These are phyloP conservation scores for Auanema freiburgensis DNA, from an alignment of 2,888 invertebrate genomes.

Conservation along the genomic window DNA sequence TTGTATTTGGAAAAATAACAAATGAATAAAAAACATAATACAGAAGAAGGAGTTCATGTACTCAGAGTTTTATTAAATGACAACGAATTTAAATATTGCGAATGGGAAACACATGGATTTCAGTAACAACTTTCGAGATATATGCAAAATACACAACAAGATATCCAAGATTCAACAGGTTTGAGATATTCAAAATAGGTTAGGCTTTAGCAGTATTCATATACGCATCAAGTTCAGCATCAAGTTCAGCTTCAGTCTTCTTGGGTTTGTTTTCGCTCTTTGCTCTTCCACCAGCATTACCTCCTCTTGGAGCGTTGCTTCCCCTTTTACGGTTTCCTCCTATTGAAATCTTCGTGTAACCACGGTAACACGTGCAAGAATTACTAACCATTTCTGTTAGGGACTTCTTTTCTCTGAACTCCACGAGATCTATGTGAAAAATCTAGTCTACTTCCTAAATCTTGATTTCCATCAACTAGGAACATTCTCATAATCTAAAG, in stretches of 20 bases:
- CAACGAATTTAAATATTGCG: too few species aligned
- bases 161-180: too few species aligned
- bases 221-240: slow-evolving; percentile 38
- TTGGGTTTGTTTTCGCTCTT: slow-evolving; percentile 18
- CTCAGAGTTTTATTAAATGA: too few species aligned
- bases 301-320: neutral
- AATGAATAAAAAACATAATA: too few species aligned
- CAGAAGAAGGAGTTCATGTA: too few species aligned
- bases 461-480: slow-evolving; percentile 9
- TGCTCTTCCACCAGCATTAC: neutral
- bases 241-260: slow-evolving; percentile 35
- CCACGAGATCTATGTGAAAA: neutral
- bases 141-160: too few species aligned
- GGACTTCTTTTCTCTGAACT: neutral
- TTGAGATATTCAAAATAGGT: too few species aligned
- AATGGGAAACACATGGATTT: too few species aligned
- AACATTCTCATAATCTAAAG: slow-evolving; percentile 12
- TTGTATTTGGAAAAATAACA: too few species aligned
- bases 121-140: too few species aligned
- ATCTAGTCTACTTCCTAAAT: neutral
- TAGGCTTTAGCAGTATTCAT: slow-evolving; percentile 22
- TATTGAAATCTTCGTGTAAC: neutral
- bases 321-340: neutral
- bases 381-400: neutral
- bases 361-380: neutral